Base-by-base conservation (phyloP, 53 echinoderm and acorn worm genomes). In the Arbacia lixula region DNA sequence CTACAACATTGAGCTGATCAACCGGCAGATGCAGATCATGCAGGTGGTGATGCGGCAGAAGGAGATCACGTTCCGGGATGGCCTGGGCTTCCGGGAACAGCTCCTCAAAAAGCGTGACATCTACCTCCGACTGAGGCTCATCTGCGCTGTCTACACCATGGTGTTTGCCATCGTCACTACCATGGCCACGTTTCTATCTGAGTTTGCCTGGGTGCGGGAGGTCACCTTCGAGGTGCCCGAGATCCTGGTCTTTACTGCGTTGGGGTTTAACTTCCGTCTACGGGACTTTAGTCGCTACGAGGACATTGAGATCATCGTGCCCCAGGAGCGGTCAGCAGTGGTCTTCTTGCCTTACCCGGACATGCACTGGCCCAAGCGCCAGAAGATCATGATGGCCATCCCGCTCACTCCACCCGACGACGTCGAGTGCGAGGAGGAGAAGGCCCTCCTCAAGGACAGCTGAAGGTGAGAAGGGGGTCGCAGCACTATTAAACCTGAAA, bases 141-240 rank as follows among this genome's bases (percentile, higher is more conserved):
- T 99, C 35, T 90, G 92, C 27, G 87, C 89, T 37, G 66, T 92
- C 53, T 99, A 95, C 87, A 94, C 94, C 53, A 92, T 94, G 87
- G 87, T 92, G n/a, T 99, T 94, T 52, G 99, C 94, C 61, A 83
- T 99, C 40, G 90, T 92, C 62, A 78, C 92, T 36, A 99, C 94
- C 61, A 89, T 99, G 88, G 90, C 93, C 10, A 94, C 94, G 26
- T 99, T 99, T 78, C 89, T 99, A 35, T 84, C 92, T 28, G 94
- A 99, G 87, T 99, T 84, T 78, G 79, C 92, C 60, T 99, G 92
- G 88, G 90, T 92, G 17, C 86, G 80, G 76, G 84, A 76, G 29
- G 50, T 99, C 34, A 86, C 92, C 12, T 88, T 87, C 38, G 99
- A 99, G 80, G 75, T 99, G 19, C 94, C 99, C 1, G 99, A 99